phyloP scores from a whole-genome alignment of 1,140 invertebrate species.

The Ganaspis sp. region DNA sequence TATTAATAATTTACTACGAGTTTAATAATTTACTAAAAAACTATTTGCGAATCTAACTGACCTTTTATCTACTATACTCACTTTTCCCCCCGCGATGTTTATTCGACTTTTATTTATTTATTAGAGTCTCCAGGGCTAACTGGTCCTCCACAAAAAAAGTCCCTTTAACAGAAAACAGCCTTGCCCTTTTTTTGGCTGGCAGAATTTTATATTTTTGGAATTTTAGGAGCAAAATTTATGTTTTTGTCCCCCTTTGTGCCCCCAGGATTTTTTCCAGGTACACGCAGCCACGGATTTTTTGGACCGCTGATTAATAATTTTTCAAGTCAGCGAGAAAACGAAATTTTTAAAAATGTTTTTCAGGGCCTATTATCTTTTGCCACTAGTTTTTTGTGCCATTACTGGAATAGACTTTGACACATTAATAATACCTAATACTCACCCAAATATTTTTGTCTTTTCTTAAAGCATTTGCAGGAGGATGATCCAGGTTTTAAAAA shows the following conservation, averaged over 20 bases:
- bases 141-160: not conserved
- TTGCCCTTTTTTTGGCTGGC: slow-evolving; percentile 73
- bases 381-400: slow-evolving; percentile 56
- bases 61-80: not conserved
- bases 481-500: slow-evolving; percentile 76
- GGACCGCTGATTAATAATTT: slow-evolving; percentile 73
- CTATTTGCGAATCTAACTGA: slow-evolving; percentile 10
- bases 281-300: slow-evolving; percentile 74
- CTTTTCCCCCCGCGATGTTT: slow-evolving; percentile 32
- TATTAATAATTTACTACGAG: not conserved
- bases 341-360: slow-evolving; percentile 67
- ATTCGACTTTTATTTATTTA: slow-evolving; percentile 30
- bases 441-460: slow-evolving; percentile 73
- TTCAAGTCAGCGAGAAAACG: slow-evolving; percentile 69
- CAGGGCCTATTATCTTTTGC: slow-evolving; percentile 62
- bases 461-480: slow-evolving; percentile 77
- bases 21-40: not conserved
- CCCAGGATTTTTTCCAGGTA: slow-evolving; percentile 72
- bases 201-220: slow-evolving; percentile 77
- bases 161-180: slow-evolving; percentile 52
- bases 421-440: slow-evolving; percentile 69
- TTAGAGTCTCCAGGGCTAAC: too few species aligned
- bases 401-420: slow-evolving; percentile 60
- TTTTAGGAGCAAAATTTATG: slow-evolving; percentile 61
- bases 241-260: slow-evolving; percentile 47